These are phyloP conservation scores for Laticauda colubrina DNA, from an alignment of 2,113 vertebrate genomes.

Conservation along the genomic window DNA sequence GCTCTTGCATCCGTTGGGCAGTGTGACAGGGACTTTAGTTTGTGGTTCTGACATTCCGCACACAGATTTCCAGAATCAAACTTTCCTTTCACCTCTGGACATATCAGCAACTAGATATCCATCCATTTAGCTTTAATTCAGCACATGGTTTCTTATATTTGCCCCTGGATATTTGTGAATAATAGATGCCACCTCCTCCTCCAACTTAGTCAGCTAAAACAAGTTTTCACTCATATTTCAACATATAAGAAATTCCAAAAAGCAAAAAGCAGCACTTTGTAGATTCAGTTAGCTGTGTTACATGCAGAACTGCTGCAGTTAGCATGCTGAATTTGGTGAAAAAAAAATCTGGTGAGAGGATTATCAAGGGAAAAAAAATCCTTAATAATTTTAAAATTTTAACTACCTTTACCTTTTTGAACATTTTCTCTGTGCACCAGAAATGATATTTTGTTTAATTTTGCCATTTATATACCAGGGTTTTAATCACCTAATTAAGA, in stretches of 20 bases:
- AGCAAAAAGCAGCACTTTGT: background rate
- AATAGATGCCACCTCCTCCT: background rate
- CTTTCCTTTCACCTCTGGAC: background rate
- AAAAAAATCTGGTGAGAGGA: background rate
- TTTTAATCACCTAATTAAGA: slow-evolving; percentile 11
- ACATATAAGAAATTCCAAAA: background rate
- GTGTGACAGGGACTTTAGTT: no score
- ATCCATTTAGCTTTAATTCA: background rate
- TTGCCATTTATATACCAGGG: background rate
- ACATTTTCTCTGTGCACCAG: background rate
- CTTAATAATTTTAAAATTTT: slow-evolving; percentile 1
- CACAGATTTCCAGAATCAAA: background rate
- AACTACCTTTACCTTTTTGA: background rate
- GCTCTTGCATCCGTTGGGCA: no score
- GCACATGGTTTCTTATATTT: background rate
- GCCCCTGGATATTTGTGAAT: background rate
- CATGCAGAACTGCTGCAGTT: background rate
- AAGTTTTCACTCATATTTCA: background rate
- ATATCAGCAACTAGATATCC: background rate
- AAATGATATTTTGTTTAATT: background rate
- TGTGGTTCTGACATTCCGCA: background rate
- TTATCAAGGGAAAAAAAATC: background rate
- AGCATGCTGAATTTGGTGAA: background rate
- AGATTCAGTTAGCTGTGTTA: background rate
- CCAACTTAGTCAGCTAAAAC: background rate